These are phyloP conservation scores for Salarias fasciatus DNA, from an alignment of 2,797 vertebrate genomes.

Conservation along the genomic window DNA sequence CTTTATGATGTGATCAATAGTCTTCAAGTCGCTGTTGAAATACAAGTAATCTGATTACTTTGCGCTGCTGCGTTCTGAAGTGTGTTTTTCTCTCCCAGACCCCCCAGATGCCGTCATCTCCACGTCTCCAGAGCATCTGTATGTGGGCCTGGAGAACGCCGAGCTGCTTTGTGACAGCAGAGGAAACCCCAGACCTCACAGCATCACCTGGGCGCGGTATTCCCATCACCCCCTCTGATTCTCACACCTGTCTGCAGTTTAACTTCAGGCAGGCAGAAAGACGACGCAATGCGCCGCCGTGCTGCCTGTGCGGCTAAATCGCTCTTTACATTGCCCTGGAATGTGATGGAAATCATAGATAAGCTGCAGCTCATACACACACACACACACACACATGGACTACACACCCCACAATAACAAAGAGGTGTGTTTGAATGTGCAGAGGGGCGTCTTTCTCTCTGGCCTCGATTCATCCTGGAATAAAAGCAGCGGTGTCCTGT, in stretches of 20 bases:
- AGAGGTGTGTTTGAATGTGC: conserved; percentile 30
- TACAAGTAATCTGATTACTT: too few species aligned
- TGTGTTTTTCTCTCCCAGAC: conserved; percentile 66
- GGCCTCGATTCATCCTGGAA: conserved; percentile 31
- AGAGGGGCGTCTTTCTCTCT: conserved; percentile 18
- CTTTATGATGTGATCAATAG: too few species aligned
- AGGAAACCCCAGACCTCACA: conserved; percentile 74
- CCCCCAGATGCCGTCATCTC: conserved; percentile 77
- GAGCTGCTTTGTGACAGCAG: conserved; percentile 71
- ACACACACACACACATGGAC: conserved; percentile 12
- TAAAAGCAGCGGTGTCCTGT: conserved; percentile 62
- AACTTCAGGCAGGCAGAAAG: conserved; percentile 5
- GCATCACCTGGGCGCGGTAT: conserved; percentile 82
- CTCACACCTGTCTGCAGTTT: conserved; percentile 1
- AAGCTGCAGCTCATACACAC: conserved; percentile 13
- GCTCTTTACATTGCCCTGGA: conserved; percentile 50
- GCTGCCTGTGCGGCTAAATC: conserved; percentile 15
- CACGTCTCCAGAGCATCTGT: conserved; percentile 45
- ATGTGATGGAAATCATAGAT: conserved; percentile 42
- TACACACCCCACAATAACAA: conserved; percentile 32
- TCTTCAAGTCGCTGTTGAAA: too few species aligned
- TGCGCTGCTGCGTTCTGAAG: neutral
- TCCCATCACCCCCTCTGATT: conserved; percentile 10
- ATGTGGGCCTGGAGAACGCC: conserved; percentile 61
- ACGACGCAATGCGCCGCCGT: conserved; percentile 38